Evolutionary conservation across 2,113 vertebrate species (phyloP).

Genomic region (Mustelus asterias): DNA sequence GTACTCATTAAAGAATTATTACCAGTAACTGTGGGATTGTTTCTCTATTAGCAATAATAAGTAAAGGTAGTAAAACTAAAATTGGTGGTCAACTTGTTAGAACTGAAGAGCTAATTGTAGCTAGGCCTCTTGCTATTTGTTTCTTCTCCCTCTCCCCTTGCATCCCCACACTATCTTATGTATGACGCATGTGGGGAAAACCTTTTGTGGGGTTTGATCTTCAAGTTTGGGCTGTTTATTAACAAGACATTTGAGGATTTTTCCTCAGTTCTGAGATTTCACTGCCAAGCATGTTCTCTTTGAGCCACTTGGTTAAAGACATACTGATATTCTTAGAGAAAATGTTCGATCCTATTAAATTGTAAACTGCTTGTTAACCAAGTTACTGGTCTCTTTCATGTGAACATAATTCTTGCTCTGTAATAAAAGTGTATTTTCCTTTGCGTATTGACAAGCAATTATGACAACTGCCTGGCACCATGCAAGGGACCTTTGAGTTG

Average conservation of each 20-base stretch:
- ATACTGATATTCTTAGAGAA: background rate
- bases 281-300: background rate
- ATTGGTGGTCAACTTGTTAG: background rate
- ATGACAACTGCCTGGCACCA: no score
- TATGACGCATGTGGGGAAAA: background rate
- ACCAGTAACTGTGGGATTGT: background rate
- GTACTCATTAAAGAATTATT: slow-evolving; percentile 27
- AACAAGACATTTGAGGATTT: background rate
- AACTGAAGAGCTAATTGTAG: background rate
- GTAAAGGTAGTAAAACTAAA: background rate
- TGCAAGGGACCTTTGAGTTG: background rate
- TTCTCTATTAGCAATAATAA: slow-evolving; percentile 2
- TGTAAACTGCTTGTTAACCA: background rate
- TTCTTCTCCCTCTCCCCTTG: background rate
- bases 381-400: background rate
- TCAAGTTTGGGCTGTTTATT: background rate
- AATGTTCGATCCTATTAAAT: background rate
- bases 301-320: background rate
- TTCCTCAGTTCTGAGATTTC: background rate
- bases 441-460: background rate
- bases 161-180: background rate
- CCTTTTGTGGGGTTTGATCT: background rate
- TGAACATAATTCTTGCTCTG: background rate
- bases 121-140: background rate
- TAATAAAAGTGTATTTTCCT: background rate